phyloP scores from a whole-genome alignment of 2,113 vertebrate species.

The Tachuris rubrigastra region DNA sequence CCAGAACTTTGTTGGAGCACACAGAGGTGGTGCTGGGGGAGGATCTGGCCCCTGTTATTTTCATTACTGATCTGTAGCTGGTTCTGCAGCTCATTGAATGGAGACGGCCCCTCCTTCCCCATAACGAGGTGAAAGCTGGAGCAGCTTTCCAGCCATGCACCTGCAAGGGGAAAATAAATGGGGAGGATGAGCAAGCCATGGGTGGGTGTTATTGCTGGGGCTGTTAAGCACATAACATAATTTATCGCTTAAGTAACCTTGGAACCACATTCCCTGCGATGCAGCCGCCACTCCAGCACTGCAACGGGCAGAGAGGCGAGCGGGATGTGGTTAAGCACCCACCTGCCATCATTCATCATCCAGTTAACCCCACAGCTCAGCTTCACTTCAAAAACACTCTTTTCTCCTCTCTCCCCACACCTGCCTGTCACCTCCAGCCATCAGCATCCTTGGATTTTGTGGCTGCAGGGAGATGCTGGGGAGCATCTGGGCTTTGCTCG shows the following conservation, averaged over 20 bases:
- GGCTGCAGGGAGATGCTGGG: neutral
- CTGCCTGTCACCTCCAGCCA: neutral
- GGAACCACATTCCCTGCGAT: neutral
- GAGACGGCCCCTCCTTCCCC: neutral
- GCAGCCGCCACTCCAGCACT: neutral
- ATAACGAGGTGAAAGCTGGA: neutral
- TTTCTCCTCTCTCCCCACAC: too few species aligned
- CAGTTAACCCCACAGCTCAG: neutral
- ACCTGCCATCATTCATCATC: neutral
- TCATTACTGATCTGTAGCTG: neutral
- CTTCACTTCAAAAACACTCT: neutral
- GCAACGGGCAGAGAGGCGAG: neutral
- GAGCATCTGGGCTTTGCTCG: neutral
- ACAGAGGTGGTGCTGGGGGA: neutral
- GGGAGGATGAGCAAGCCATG: slow-evolving; percentile 15
- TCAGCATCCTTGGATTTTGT: neutral
- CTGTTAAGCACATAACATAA: slow-evolving; percentile 44
- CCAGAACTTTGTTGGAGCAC: neutral
- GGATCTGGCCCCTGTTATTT: neutral
- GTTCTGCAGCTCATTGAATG: neutral
- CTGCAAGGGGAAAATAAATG: slow-evolving; percentile 10
- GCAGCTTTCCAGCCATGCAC: neutral
- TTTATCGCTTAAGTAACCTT: slow-evolving; percentile 62
- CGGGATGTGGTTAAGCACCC: neutral
- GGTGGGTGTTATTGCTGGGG: slow-evolving; percentile 26